These are phyloP conservation scores for Philhelius pedissequus DNA, from an alignment of 2,888 invertebrate species.

Conservation along the genomic window DNA sequence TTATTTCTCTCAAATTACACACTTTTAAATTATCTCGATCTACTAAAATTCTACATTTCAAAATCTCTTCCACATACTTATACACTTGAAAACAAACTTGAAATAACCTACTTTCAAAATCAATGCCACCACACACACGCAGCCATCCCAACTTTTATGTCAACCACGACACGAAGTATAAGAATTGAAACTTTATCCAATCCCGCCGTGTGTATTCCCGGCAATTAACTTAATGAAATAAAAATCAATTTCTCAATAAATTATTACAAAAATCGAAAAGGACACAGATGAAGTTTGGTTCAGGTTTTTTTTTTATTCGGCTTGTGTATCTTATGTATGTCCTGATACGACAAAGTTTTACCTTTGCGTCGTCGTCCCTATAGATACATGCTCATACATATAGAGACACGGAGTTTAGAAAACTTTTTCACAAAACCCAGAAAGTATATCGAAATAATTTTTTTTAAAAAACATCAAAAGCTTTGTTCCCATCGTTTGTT, in stretches of 20 bases:
- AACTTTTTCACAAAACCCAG: conserved; percentile 12
- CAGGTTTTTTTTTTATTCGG: background rate
- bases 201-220: conserved; percentile 10
- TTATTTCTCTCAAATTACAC: too few relatives aligned
- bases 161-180: conserved; percentile 1
- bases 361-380: background rate
- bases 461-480: conserved; percentile 23
- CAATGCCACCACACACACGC: background rate
- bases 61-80: background rate
- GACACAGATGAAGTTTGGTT: conserved; percentile 16
- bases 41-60: background rate
- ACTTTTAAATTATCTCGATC: background rate
- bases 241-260: conserved; percentile 55
- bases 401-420: background rate
- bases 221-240: conserved; percentile 60
- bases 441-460: conserved; percentile 42
- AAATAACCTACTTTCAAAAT: conserved; percentile 16
- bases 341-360: conserved; percentile 23
- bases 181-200: conserved; percentile 15
- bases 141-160: too few relatives aligned
- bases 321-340: background rate
- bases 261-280: conserved; percentile 41
- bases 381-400: background rate
- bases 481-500: background rate
- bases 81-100: background rate